Evolutionary conservation across 1,140 invertebrate genomes (phyloP).

Genomic region (Halictus rubicundus): DNA sequence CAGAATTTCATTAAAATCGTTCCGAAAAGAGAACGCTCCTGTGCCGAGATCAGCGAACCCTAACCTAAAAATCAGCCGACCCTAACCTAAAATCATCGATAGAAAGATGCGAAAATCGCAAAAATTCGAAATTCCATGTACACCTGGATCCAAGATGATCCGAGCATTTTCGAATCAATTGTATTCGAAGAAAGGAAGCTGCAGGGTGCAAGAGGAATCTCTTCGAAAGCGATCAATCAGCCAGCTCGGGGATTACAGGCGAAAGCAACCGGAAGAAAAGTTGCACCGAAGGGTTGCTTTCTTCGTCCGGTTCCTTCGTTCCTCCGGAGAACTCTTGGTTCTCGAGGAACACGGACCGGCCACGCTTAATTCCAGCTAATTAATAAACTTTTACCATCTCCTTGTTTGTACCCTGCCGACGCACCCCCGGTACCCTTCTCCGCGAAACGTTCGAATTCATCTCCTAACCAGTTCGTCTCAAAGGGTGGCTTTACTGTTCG

Average conservation of each 20-base stretch:
- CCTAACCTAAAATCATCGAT: too few species aligned
- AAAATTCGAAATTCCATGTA: too few species aligned
- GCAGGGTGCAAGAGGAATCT: too few species aligned
- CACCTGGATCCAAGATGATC: too few species aligned
- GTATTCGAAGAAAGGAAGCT: neutral
- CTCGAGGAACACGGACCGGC: slow-evolving; percentile 47
- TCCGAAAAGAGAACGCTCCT: too few species aligned
- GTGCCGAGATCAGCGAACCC: too few species aligned
- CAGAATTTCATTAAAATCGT: too few species aligned
- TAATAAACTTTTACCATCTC: slow-evolving; percentile 78
- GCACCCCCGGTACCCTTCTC: slow-evolving; percentile 28
- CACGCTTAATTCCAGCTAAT: slow-evolving; percentile 76
- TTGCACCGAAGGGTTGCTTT: slow-evolving; percentile 16
- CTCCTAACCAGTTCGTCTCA: slow-evolving; percentile 71
- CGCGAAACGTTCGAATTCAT: slow-evolving; percentile 72
- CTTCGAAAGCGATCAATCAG: neutral
- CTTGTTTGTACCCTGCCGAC: slow-evolving; percentile 64
- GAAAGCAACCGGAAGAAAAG: slow-evolving; percentile 30
- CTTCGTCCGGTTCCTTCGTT: slow-evolving; percentile 14
- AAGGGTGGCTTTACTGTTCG: slow-evolving; percentile 71
- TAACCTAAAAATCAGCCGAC: too few species aligned
- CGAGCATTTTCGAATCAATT: neutral
- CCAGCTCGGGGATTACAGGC: neutral
- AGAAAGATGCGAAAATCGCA: too few species aligned
- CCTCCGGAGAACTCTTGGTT: slow-evolving; percentile 32